These are phyloP conservation scores for Bolinopsis microptera DNA, from an alignment of 37 sponge, comb jelly and placozoan species.

Conservation along the genomic window DNA sequence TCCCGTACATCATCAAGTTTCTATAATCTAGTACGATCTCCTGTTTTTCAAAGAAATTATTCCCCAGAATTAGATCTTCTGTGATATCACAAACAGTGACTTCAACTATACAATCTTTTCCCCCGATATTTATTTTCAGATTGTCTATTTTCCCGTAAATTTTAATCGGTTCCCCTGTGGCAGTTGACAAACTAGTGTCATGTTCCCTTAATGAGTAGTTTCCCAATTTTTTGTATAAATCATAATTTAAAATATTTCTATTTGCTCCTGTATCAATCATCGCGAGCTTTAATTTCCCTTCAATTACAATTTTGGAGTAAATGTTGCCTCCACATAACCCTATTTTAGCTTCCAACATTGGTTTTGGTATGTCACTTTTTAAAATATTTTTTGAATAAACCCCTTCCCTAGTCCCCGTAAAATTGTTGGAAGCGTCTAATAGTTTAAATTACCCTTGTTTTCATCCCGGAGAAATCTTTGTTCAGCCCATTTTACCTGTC, in stretches of 20 bases:
- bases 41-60: not conserved
- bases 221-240: not conserved
- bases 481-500: not conserved
- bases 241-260: not conserved
- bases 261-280: constrained; percentile 40
- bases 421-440: not conserved
- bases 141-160: not conserved
- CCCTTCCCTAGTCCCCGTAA: not conserved
- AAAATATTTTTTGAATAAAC: not conserved
- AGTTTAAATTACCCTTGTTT: not conserved
- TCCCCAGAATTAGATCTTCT: constrained; percentile 1
- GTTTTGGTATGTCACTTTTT: not conserved
- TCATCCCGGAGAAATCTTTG: too few species aligned
- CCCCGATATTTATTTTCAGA: constrained; percentile 5
- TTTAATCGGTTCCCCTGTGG: constrained; percentile 19
- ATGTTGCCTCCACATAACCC: not conserved
- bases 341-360: not conserved
- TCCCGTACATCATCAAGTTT: not conserved
- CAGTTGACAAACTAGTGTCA: constrained; percentile 46
- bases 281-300: not conserved
- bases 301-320: not conserved
- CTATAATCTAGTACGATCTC: not conserved
- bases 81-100: constrained; percentile 4
- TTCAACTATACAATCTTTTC: not conserved
- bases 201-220: not conserved